Conservation (phyloP, 2,797 vertebrate genomes). For the Hozukius guyotensis region DNA sequence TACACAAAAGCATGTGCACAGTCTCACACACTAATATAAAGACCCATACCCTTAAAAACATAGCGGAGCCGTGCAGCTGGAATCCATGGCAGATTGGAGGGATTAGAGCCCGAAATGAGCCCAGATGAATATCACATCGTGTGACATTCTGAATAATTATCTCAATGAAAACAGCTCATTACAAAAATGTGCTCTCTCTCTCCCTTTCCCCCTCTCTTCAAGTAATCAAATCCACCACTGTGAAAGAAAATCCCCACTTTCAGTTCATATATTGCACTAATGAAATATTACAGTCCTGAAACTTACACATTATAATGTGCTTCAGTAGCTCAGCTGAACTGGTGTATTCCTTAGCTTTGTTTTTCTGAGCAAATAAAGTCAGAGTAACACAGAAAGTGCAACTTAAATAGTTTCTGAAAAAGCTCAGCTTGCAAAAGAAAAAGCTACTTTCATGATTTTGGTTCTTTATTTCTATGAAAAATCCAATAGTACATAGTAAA, state of each 20-base stretch:
- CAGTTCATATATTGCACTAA: conserved; percentile 26
- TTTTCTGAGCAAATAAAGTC: conserved; percentile 4
- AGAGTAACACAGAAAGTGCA: conserved; percentile 9
- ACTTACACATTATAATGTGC: conserved; percentile 25
- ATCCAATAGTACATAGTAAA: background rate
- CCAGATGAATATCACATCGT: conserved; percentile 72
- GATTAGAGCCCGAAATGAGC: conserved; percentile 72
- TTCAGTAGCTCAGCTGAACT: conserved; percentile 5
- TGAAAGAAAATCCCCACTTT: conserved; percentile 45
- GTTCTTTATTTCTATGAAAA: too few relatives aligned
- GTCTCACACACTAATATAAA: conserved; percentile 22
- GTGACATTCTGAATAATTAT: conserved; percentile 80
- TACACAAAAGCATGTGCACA: background rate
- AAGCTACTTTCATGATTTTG: background rate
- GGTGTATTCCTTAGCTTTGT: background rate
- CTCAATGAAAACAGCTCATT: conserved; percentile 78
- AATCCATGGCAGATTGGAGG: conserved; percentile 70
- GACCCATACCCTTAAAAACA: conserved; percentile 30
- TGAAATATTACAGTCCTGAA: conserved; percentile 59
- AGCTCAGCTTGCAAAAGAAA: background rate
- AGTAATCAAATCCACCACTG: conserved; percentile 61
- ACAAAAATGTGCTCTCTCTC: conserved; percentile 55
- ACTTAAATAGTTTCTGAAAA: background rate
- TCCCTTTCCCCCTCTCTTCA: background rate
- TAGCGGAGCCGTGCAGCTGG: conserved; percentile 67